phyloP scores from a whole-genome alignment of 2,113 vertebrate species.

The Patagioenas fasciata region DNA sequence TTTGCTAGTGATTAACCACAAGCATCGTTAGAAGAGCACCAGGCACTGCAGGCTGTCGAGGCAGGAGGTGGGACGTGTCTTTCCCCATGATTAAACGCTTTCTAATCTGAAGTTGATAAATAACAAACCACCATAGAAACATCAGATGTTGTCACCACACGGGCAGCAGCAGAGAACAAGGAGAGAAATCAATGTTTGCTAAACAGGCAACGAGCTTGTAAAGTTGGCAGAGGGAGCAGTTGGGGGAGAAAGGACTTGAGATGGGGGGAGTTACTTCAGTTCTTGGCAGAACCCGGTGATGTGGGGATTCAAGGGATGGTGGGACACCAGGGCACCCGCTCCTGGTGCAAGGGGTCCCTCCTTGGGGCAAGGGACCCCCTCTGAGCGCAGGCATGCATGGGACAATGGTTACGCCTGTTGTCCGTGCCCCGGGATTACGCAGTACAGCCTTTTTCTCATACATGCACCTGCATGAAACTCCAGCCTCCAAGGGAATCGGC shows the following conservation, averaged over 20 bases:
- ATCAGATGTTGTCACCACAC: not conserved
- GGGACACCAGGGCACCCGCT: not conserved
- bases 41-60: not conserved
- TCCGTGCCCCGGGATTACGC: not conserved
- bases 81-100: not conserved
- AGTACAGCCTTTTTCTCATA: not conserved
- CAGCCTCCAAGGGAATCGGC: constrained; percentile 7
- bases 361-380: not conserved
- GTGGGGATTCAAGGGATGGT: rapidly evolving
- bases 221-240: not conserved
- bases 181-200: constrained; percentile 4
- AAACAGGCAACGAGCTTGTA: not conserved
- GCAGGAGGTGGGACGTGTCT: not conserved
- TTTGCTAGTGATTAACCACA: not conserved
- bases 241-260: not conserved
- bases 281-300: rapidly evolving
- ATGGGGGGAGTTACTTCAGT: not conserved
- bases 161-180: not conserved
- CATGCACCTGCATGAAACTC: constrained; percentile 38
- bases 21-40: not conserved
- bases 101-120: constrained; percentile 40
- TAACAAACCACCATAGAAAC: constrained; percentile 14
- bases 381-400: not conserved
- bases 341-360: rapidly evolving
- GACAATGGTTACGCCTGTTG: not conserved